Percentiles rank a stretch among this genome's conserved stretches.
phyloP scores from a whole-genome alignment of 2,888 invertebrate species.

The Xestia xanthographa region DNA sequence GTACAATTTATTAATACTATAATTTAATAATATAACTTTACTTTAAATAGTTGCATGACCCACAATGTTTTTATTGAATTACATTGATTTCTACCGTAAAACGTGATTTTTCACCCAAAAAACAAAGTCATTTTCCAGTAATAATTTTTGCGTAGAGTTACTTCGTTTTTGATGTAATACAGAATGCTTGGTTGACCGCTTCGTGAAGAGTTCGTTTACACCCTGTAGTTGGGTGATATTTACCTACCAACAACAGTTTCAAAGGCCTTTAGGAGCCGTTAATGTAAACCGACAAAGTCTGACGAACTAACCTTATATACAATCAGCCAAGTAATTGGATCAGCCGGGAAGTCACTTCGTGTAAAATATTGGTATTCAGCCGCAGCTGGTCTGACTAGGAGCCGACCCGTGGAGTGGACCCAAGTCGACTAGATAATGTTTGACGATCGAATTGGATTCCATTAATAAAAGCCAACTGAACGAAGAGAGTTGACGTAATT shows the following conservation, averaged over 20 bases:
- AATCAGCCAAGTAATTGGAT: constrained; percentile 23
- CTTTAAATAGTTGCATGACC: too few relatives aligned
- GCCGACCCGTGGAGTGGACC: too few relatives aligned
- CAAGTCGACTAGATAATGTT: background rate
- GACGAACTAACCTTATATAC: background rate
- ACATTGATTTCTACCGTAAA: too few relatives aligned
- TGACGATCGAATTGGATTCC: background rate
- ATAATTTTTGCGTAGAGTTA: too few relatives aligned
- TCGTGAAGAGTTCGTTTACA: too few relatives aligned
- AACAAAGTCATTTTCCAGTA: too few relatives aligned
- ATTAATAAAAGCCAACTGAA: background rate
- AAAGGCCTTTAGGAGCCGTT: background rate
- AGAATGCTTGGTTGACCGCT: too few relatives aligned
- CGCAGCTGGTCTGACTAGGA: constrained; percentile 6
- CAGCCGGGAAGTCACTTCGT: constrained; percentile 16
- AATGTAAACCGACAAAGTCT: background rate
- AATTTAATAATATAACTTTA: too few relatives aligned
- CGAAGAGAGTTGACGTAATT: background rate
- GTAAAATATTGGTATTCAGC: constrained; percentile 16
- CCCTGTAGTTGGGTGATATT: background rate
- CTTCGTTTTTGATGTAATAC: too few relatives aligned
- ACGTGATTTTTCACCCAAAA: too few relatives aligned
- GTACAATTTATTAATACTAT: too few relatives aligned
- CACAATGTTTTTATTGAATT: too few relatives aligned
- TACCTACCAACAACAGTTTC: background rate